Evolutionary conservation across 2,888 invertebrate species (phyloP), one percentile per base, ranked within the genome.

Genomic region (Odiellus spinosus): DNA sequence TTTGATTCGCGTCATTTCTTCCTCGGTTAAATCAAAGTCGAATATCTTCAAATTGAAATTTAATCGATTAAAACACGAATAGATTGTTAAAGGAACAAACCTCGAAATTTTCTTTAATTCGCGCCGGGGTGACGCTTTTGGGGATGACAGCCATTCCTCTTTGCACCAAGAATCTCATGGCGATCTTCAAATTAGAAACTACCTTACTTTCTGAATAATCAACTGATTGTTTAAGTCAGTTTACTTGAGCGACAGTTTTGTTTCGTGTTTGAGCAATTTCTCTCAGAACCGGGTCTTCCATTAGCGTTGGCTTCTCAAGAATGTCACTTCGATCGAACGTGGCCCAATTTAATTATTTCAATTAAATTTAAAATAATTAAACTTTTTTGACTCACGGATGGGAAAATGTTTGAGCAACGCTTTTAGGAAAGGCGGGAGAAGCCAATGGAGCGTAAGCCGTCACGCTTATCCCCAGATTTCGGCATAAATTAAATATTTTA

Each of bases 231-330:
- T 26, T 26, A 26, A 26, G 26, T 4, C 8, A 26, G 8, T 26
- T 26, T 26, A 59, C 50, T 44, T 58, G 59, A 8, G 58, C 60
- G 1, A 56, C 49, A 18, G 54, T 53, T 46, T 54, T 56, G 6
- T 49, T 46, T 41, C 58, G 55, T 19, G 53, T 55, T 19, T 53
- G 39, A 5, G 75, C 74, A 15, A 82, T 69, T 54, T 71, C 65
- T 54, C 64, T 61, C 1, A 80, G 73, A 12, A 63, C 68, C 0
- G 76, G 71, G 60, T 82, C 72, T 39, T 73, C 67, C 59, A 85
- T 62, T 43, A 82, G 65, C 60, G 77, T 76, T 0, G 82, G 80
- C 49, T 55, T 21, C 2, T 44, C 34, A n/a, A 39, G 2, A 17
- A 38, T 39, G 12, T 26, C 49, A 40, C 8, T 34, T n/a, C n/a